Base-by-base conservation (phyloP, 1,140 invertebrate species). In the Ylistrum balloti region DNA sequence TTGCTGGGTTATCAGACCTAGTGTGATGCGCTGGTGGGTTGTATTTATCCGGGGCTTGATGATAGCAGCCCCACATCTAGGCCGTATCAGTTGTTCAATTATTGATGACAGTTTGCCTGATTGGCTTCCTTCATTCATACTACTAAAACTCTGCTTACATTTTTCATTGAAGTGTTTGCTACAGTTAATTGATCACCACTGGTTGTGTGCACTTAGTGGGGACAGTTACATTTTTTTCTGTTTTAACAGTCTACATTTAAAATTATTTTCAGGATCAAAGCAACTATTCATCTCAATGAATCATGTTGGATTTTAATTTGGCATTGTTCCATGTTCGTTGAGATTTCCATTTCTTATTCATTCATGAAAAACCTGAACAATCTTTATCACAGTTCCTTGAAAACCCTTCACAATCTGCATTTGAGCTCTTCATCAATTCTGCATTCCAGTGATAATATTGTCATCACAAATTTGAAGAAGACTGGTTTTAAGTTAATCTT, bases 21-120 rank as follows among this genome's bases (percentile, higher is more conserved):
- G 22, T 5, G 56, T 28, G n/a, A 74, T 74, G 22, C n/a, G 56
- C 56, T 74, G 13, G 22, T 56, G 45, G 15, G n/a, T 74, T 28
- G 22, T 74, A 9, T 74, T 28, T 74, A n/a, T 74, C n/a, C n/a
- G 0, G 5, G n/a, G n/a, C n/a, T 28, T 28, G 56, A 13, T 38
- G 56, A 74, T 74, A 74, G 56, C 56, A n/a, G 56, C 56, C 56
- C 45, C 3, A 48, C 45, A 74, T 74, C 56, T 74, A 74, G 56
- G 56, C n/a, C 56, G 17, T 45, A 45, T 45, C 41, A 17, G 41
- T 17, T 45, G 41, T 45, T 45, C 7, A 9, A 17, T 45, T 45
- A 45, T 45, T 45, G 41, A 45, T 45, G 41, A 45, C 9, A 15
- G 41, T 45, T 17, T 45, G 41, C 41, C 10, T 45, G 41, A 45